These are phyloP conservation scores for Nephrotoma guestfalica DNA, from an alignment of 2,888 invertebrate species.

Conservation along the genomic window DNA sequence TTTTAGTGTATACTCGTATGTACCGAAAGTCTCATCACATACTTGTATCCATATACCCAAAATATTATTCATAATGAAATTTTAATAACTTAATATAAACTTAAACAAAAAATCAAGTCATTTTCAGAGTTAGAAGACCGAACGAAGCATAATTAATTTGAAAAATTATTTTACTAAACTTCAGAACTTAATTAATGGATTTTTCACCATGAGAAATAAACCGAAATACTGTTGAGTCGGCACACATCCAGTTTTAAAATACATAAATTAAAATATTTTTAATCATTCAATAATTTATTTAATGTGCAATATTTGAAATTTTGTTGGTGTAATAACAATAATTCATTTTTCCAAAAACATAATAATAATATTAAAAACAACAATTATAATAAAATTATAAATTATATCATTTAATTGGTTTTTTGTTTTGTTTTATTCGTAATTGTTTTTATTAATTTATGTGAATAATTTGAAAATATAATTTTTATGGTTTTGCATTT, in stretches of 20 bases:
- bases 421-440: not conserved
- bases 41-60: not conserved
- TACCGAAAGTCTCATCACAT: not conserved
- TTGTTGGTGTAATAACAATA: not conserved
- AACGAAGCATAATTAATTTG: not conserved
- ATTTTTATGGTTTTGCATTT: not conserved
- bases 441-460: not conserved
- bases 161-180: not conserved
- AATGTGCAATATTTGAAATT: not conserved
- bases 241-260: not conserved
- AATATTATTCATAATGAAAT: not conserved
- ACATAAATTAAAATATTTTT: not conserved
- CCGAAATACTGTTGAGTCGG: not conserved
- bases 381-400: not conserved
- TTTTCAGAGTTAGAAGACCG: not conserved
- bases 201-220: not conserved
- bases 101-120: not conserved
- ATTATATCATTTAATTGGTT: not conserved
- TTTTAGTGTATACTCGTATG: not conserved
- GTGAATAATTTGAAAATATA: not conserved
- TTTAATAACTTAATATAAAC: not conserved
- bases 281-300: not conserved
- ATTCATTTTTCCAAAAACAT: not conserved
- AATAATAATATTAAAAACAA: not conserved
- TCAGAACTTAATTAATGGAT: not conserved